These are phyloP conservation scores for Brachyptera putata DNA, from an alignment of 2,888 invertebrate species.

Conservation along the genomic window DNA sequence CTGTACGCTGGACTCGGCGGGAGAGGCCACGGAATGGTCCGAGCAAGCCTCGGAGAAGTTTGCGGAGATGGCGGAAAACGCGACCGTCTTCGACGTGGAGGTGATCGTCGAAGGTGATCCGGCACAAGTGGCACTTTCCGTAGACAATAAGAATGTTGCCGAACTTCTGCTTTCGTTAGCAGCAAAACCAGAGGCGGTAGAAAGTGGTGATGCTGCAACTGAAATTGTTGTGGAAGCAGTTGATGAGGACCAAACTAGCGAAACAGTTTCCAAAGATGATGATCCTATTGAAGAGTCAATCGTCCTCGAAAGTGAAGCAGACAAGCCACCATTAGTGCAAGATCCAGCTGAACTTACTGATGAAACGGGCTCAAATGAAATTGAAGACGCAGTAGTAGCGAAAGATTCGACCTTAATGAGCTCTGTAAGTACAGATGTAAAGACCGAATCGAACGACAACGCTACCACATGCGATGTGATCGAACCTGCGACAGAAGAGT, in stretches of 20 bases:
- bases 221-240: background rate
- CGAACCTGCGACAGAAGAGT: no score
- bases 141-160: slow-evolving; percentile 55
- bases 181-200: background rate
- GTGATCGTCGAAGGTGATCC: slow-evolving; percentile 63
- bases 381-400: background rate
- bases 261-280: no score
- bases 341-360: no score
- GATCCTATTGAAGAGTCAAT: no score
- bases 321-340: no score
- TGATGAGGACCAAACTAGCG: no score
- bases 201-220: background rate
- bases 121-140: slow-evolving; percentile 62
- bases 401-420: no score
- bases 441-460: no score
- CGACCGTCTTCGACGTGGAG: slow-evolving; percentile 63
- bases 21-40: slow-evolving; percentile 58
- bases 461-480: no score
- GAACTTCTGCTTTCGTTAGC: slow-evolving; percentile 17
- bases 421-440: no score
- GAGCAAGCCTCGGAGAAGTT: slow-evolving; percentile 60
- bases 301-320: no score
- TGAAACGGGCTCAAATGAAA: no score
- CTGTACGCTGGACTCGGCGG: slow-evolving; percentile 58
- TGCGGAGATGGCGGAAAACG: slow-evolving; percentile 62